Percentiles rank a stretch among this genome's conserved stretches.
phyloP scores from a whole-genome alignment of 2,113 vertebrate species.

The Phalacrocorax carbo region DNA sequence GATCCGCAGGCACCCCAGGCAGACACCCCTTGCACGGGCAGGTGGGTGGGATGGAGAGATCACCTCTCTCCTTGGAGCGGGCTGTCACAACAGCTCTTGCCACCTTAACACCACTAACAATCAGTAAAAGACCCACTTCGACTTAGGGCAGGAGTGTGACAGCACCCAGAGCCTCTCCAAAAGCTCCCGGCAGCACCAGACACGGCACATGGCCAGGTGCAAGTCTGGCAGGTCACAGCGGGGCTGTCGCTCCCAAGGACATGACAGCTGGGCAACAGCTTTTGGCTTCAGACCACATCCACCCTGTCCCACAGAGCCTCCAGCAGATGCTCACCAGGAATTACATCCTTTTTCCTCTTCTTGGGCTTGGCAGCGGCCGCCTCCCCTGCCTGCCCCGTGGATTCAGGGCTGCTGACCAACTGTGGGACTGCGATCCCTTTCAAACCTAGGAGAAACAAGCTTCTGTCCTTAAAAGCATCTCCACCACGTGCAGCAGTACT shows the following conservation, averaged over 20 bases:
- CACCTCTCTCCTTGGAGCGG: background rate
- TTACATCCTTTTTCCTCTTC: slow-evolving; percentile 71
- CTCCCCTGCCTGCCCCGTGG: slow-evolving; percentile 21
- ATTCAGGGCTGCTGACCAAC: slow-evolving; percentile 34
- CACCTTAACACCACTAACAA: rapidly evolving
- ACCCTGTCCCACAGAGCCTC: background rate
- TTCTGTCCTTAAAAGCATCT: background rate
- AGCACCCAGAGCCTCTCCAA: rapidly evolving
- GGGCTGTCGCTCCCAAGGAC: background rate
- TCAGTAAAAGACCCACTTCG: background rate
- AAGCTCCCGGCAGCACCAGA: background rate
- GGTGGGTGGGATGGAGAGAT: background rate
- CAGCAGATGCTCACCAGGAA: slow-evolving; percentile 42
- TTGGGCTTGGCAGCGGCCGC: slow-evolving; percentile 54
- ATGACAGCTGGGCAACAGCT: rapidly evolving
- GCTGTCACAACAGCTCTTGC: background rate
- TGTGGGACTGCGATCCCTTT: slow-evolving; percentile 54
- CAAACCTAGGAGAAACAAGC: slow-evolving; percentile 48
- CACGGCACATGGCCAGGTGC: rapidly evolving
- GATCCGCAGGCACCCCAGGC: rapidly evolving
- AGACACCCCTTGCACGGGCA: rapidly evolving
- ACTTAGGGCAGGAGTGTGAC: rapidly evolving
- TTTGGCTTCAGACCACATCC: rapidly evolving
- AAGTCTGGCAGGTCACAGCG: rapidly evolving
- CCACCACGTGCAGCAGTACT: rapidly evolving